phyloP scores from a whole-genome alignment of 2,888 invertebrate genomes.

The Limenitis camilla region DNA sequence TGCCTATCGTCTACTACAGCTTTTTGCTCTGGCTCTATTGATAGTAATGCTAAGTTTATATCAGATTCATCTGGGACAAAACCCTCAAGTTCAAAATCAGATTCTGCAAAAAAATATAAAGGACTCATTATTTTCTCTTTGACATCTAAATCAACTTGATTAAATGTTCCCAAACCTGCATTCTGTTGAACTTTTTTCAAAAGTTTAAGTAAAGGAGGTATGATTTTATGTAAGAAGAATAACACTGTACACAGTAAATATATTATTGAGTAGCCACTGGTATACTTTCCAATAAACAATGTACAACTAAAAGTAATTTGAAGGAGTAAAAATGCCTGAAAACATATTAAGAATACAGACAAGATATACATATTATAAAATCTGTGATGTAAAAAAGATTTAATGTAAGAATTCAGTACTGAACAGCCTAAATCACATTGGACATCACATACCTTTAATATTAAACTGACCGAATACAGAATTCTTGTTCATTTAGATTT shows the following conservation, averaged over 20 bases:
- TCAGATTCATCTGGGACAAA: conserved; percentile 61
- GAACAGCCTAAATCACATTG: too few species aligned
- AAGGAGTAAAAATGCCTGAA: conserved; percentile 60
- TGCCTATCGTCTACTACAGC: conserved; percentile 50
- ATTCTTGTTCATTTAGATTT: too few species aligned
- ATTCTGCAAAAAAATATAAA: conserved; percentile 43
- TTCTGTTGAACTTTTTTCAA: conserved; percentile 52
- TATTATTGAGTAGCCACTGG: conserved; percentile 51
- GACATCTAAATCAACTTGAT: background rate
- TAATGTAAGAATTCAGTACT: too few species aligned
- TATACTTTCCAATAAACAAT: conserved; percentile 51
- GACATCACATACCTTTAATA: too few species aligned
- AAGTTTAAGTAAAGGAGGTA: conserved; percentile 42
- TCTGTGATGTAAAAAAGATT: too few species aligned
- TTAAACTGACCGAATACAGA: too few species aligned
- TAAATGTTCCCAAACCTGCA: conserved; percentile 41
- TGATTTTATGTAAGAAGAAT: conserved; percentile 45
- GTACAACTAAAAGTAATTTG: conserved; percentile 48
- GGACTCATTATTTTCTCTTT: background rate
- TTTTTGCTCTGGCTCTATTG: conserved; percentile 54
- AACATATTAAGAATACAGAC: conserved; percentile 24
- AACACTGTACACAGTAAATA: conserved; percentile 47
- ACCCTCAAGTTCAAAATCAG: conserved; percentile 59
- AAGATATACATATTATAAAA: background rate
- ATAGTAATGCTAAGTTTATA: conserved; percentile 52